Base-by-base conservation (phyloP, 1,140 invertebrate genomes). In the Diorhabda elongata region DNA sequence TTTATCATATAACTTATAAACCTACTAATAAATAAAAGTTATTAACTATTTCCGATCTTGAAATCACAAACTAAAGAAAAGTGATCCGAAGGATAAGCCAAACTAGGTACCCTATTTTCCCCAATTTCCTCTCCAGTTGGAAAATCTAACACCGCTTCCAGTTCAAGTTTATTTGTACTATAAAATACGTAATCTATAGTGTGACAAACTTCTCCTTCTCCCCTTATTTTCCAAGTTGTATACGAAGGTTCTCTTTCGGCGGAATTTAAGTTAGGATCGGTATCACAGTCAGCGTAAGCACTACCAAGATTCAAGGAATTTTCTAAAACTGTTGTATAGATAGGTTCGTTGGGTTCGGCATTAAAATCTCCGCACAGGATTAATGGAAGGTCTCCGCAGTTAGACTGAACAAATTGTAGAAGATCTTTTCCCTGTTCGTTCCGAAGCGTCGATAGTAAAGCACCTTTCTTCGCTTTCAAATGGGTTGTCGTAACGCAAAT, bases 161-260 rank as follows among this genome's bases (percentile, higher is more conserved):
- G 84, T 72, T 84, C 81, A 2, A 92, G 82, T 44, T 82, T 78
- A 56, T 85, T 79, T 69, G 83, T 83, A 2, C 85, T 86, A 76
- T 88, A 90, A 82, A 92, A 93, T 2, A 94, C 86, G 80, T 93
- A 94, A 80, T 94, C 92, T 60, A 93, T 89, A 2, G 91, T 92
- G 72, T 91, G 89, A 67, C 89, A 90, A 8, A 86, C 82, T 79
- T 92, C 91, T 2, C 87, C 89, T 72, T 90, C 87, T 67, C 87
- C 88, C 4, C 91, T 81, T 9, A 92, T 84, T 77, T 93, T 93
- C 91, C 91, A 93, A 0, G 91, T 92, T 0, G 91, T 93, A 76
- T 90, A 93, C 0, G 83, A 79, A 0, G 91, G 90, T 75, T 92
- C 90, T 69, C 86, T 83, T 43, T 80, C 79, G 3, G 78, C 81